Base-by-base conservation (phyloP, 1,140 invertebrate species). In the Colletes latitarsis region DNA sequence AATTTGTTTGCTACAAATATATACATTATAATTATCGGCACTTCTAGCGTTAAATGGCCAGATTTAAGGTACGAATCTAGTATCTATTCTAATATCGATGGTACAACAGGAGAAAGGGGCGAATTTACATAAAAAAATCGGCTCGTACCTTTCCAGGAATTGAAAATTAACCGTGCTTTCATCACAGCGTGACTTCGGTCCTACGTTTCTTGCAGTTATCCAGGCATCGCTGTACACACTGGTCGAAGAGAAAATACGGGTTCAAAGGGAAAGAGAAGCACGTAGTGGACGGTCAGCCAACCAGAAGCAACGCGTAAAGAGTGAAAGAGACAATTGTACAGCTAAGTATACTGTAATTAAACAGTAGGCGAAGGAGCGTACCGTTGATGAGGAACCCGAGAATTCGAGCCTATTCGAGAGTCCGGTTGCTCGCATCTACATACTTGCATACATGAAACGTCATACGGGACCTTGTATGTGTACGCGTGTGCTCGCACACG, bases 261-360 rank as follows among this genome's bases (percentile, higher is more conserved):
- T 55, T 78, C 57, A 30, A 66, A 49, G 21, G 49, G 63, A 57
- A 82, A 41, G 6, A 41, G 41, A 62, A 46, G 60, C 6, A 53
- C 17, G 67, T 46, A 62, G 39, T 55, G 53, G 14, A 55, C 12
- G 52, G 41, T 17, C n/a, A 21, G 17, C 46, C 72, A 63, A 30
- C n/a, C 46, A 53, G 17, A 69, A 69, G 12, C 30, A 60, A 57
- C 67, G 43, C n/a, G 12, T 52, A 80, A 70, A 41, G 73, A 74
- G 70, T 46, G 46, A 82, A 64, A 49, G 70, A 67, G 75, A 71
- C 67, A 78, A 87, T 83, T 66, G 83, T 62, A 60, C 69, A 82
- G 63, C 74, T 90, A 89, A 90, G 87, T 90, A 87, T 85, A 82
- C 80, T 86, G 87, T 89, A 91, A 91, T 92, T 91, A 91, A 92